Base-by-base conservation (phyloP, 2,797 vertebrate genomes). In the Anas acuta region DNA sequence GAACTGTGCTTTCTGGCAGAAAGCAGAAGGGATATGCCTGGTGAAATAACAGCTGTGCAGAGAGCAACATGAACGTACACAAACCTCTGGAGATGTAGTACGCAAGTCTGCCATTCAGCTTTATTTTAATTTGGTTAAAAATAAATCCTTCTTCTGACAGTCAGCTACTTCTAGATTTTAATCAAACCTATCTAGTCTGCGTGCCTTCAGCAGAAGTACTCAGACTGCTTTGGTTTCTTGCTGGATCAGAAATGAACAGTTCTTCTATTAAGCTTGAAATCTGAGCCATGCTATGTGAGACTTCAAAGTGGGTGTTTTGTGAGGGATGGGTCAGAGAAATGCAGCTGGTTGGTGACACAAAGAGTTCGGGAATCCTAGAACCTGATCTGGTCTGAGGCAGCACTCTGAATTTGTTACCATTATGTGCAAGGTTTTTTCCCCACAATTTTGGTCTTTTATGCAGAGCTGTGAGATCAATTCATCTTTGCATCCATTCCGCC, bases 121-220 rank as follows among this genome's bases (percentile, higher is more conserved):
- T 94, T 95, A 93, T 96, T 96, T 80, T 78, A 32, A 61, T 60
- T 82, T 45, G 22, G 6, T 75, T 89, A 60, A 78, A 89, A 90
- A 64, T 37, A 84, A 89, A 71, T 57, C 67, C 84, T 66, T 60
- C 67, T 82, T 66, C 74, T 89, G 82, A 87, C 67, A 70, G 8
- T 35, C 81, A 83, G 60, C 83, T 87, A 82, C 67, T 79, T 72
- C 49, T 20, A 78, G 64, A 57, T 78, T 84, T 81, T 56, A 82
- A 71, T 75, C 79, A 79, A 72, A 56, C 60, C 54, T 25, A 32
- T 62, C 49, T 33, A 47, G 37, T 14, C 85, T 78, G 54, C 83
- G 35, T 28, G 41, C 72, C 49, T 67, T 49, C 72, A 75, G 70
- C 79, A 45, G 70, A 53, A 82, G 33, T 9, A 73, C 51, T 77